These are phyloP conservation scores for Zoanthus sociatus DNA, from an alignment of 92 coral and sea anemone genomes.

Conservation along the genomic window DNA sequence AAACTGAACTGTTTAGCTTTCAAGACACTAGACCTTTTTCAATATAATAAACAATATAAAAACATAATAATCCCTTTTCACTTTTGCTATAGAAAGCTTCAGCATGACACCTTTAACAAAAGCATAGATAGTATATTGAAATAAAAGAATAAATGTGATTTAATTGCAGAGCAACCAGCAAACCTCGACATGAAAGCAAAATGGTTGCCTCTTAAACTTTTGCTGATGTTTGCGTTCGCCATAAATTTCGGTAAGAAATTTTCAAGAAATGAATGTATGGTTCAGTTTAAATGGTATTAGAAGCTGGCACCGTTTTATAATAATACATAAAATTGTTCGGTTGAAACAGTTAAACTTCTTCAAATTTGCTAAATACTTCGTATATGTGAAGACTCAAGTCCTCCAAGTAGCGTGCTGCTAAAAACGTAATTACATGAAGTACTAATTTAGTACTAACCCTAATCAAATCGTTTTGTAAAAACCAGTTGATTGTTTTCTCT, in stretches of 20 bases:
- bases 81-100: not conserved
- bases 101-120: not conserved
- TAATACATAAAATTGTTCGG: not conserved
- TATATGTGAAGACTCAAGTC: not conserved
- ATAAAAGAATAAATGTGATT: not conserved
- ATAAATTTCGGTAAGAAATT: not conserved
- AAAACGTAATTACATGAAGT: not conserved
- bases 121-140: not conserved
- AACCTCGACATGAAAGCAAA: constrained; percentile 19
- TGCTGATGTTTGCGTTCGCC: not conserved
- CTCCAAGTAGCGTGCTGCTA: not conserved
- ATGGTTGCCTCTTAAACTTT: constrained; percentile 5
- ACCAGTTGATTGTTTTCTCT: no score
- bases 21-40: not conserved
- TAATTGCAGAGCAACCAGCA: constrained; percentile 44
- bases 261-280: not conserved
- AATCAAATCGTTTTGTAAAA: no score
- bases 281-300: not conserved
- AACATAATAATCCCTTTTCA: not conserved
- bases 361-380: not conserved
- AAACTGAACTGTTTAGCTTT: not conserved
- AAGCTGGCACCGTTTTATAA: not conserved
- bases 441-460: no score
- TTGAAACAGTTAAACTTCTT: not conserved
- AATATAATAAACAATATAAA: not conserved